phyloP scores from a whole-genome alignment of 2,888 invertebrate species.

The Dusona sp. region DNA sequence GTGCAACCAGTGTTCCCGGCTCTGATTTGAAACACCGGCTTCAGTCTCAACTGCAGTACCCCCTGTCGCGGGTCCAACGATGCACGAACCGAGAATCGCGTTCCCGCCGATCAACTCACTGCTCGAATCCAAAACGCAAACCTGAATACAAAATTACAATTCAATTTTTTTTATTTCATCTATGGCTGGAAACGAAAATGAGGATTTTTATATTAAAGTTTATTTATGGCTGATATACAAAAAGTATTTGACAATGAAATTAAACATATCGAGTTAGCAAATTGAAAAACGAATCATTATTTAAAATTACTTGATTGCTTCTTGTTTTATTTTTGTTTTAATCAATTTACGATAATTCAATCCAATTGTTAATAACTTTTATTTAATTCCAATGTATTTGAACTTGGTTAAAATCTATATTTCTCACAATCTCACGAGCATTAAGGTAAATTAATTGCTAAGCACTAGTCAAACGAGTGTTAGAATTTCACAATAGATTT shows the following conservation, averaged over 20 bases:
- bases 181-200: not conserved
- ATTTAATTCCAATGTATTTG: too few species aligned
- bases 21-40: conserved; percentile 87
- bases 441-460: too few species aligned
- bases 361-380: too few species aligned
- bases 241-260: not conserved
- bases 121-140: conserved; percentile 87
- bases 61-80: conserved; percentile 87
- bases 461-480: too few species aligned
- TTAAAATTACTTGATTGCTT: too few species aligned
- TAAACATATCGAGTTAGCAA: not conserved
- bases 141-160: conserved; percentile 78
- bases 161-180: conserved; percentile 44
- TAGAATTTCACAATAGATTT: too few species aligned
- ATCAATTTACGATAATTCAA: too few species aligned
- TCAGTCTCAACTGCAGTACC: conserved; percentile 61
- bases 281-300: not conserved
- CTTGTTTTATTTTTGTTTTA: too few species aligned
- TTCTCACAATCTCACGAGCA: too few species aligned
- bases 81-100: conserved; percentile 89
- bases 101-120: conserved; percentile 88
- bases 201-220: not conserved
- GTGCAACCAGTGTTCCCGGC: conserved; percentile 94
- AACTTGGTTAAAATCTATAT: too few species aligned
- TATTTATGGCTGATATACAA: not conserved